Percentiles rank a stretch among this genome's conserved stretches.
phyloP scores from a whole-genome alignment of 2,797 vertebrate genomes.

The Todus mexicanus region DNA sequence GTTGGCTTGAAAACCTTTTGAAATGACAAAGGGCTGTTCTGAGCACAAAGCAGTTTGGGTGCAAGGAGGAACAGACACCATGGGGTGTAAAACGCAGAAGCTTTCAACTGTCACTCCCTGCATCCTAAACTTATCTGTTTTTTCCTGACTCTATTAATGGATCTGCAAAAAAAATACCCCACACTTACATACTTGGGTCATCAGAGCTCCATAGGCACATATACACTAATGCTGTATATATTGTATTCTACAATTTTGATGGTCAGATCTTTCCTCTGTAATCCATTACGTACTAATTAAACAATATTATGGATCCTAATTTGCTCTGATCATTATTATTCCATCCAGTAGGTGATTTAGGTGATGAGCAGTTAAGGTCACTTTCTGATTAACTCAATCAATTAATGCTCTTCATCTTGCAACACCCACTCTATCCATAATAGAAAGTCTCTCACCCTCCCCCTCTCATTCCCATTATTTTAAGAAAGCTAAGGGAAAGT shows the following conservation, averaged over 20 bases:
- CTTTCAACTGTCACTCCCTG: neutral
- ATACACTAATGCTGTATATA: neutral
- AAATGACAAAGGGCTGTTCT: neutral
- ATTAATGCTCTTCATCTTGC: constrained; percentile 39
- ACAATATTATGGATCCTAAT: constrained; percentile 14
- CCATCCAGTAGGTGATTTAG: constrained; percentile 49
- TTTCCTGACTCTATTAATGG: neutral
- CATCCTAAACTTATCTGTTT: neutral
- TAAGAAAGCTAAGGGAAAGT: neutral
- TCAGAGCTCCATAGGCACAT: neutral
- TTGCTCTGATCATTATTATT: constrained; percentile 51
- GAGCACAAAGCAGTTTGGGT: neutral
- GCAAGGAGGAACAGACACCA: neutral
- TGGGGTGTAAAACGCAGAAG: neutral
- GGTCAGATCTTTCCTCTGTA: neutral
- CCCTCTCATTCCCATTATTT: neutral
- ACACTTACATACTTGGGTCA: neutral
- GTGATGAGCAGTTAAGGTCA: constrained; percentile 47
- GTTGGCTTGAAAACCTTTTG: neutral
- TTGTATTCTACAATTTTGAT: neutral
- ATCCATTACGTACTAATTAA: constrained; percentile 29
- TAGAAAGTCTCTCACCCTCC: neutral
- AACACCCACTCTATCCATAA: neutral
- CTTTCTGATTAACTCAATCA: constrained; percentile 60
- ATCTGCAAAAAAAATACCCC: neutral